These are phyloP conservation scores for Nibea albiflora DNA, from an alignment of 2,113 vertebrate species.

Conservation along the genomic window DNA sequence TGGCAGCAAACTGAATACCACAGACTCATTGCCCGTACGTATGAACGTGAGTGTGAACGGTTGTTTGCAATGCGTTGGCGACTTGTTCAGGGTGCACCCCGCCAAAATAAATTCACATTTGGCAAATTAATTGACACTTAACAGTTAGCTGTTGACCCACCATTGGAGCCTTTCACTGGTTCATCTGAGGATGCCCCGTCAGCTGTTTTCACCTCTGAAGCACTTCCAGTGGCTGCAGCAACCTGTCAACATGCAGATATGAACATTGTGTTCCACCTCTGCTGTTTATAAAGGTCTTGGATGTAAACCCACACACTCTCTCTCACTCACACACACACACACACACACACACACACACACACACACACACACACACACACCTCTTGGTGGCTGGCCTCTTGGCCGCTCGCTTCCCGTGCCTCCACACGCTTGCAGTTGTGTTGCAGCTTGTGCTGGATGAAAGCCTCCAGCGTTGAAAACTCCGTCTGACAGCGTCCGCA, in stretches of 20 bases:
- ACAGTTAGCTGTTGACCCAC: constrained; percentile 40
- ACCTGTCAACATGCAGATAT: constrained; percentile 47
- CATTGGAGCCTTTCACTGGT: constrained; percentile 35
- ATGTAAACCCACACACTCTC: neutral
- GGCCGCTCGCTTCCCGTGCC: constrained; percentile 57
- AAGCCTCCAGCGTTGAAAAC: constrained; percentile 94
- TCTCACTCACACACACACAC: constrained; percentile 37
- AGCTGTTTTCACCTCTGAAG: constrained; percentile 56
- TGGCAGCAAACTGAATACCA: neutral
- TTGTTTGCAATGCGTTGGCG: no score
- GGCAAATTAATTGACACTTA: neutral
- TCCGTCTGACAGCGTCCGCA: constrained; percentile 95
- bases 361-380: constrained; percentile 40
- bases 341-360: constrained; percentile 35
- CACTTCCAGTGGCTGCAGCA: constrained; percentile 48
- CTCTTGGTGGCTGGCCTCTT: constrained; percentile 74
- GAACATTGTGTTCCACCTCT: neutral
- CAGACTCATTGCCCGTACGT: no score
- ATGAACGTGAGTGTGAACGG: no score
- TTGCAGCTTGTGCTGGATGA: constrained; percentile 96
- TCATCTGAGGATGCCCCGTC: constrained; percentile 62
- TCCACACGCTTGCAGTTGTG: constrained; percentile 88
- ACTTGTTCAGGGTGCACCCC: no score
- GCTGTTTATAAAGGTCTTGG: neutral
- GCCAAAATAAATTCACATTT: no score